Base-by-base conservation (phyloP, 2,797 vertebrate species). In the Galagoides demidoff region DNA sequence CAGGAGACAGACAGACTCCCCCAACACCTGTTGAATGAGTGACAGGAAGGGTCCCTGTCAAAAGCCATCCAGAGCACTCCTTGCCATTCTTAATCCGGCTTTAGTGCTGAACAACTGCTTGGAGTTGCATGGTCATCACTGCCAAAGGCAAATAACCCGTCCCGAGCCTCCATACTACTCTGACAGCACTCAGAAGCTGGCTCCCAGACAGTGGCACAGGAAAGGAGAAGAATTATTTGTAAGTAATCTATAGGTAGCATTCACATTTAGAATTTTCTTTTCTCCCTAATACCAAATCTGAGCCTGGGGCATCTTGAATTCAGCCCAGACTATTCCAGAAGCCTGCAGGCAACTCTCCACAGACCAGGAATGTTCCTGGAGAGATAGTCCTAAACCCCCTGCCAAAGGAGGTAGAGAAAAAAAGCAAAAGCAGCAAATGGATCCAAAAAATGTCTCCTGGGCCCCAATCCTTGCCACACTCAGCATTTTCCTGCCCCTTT, bases 61-160 rank as follows among this genome's bases (percentile, higher is more conserved):
- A 61, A 57, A 77, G 29, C 39, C 43, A 14, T 1, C 57, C 74
- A 12, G 25, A 4, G 8, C 10, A 11, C 7, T 22, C 74, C 70
- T 43, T 68, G 19, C 16, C 49, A 59, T 59, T 27, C 74, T 39
- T 5, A 52, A 52, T 2, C 66, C 64, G 39, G 25, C 17, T 1
- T 68, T 43, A 20, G 29, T 1, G 7, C n/a, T 25, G 49, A 76
- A n/a, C 68, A 59, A 19, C 57, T 27, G 52, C 82, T 31, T 29
- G 22, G 31, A 31, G 20, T 10, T 37, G 16, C 39, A 12, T 19
- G 0, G 13, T 13, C 16, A 10, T 19, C 2, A 0, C 1, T 5
- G 17, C 45, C 55, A 3, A 73, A 66, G 20, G 39, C 70, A 27
- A 39, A 16, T 0, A 4, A 4, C 22, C 25, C 27, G 16, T 19